These are phyloP conservation scores for Syngnathus acus DNA, from an alignment of 2,797 vertebrate genomes.

Conservation along the genomic window DNA sequence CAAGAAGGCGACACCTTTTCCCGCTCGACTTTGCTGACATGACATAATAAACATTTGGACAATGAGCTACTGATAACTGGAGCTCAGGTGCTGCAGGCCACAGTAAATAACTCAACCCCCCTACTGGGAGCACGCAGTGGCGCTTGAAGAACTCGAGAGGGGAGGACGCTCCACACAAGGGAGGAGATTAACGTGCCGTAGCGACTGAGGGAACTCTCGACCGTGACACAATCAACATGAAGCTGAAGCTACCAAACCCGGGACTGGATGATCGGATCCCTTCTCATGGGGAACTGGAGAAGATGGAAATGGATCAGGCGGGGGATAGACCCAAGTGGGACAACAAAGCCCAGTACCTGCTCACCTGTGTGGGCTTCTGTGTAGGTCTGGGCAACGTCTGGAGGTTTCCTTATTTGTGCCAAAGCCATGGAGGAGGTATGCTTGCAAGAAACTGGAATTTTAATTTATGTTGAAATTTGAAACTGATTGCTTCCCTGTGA, in stretches of 20 bases:
- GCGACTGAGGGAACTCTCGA: neutral
- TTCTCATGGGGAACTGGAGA: constrained; percentile 74
- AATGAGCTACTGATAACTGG: constrained; percentile 43
- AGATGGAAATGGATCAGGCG: constrained; percentile 74
- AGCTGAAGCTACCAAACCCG: constrained; percentile 80
- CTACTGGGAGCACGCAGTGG: constrained; percentile 10
- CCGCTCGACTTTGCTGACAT: constrained; percentile 44
- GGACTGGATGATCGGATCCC: constrained; percentile 82
- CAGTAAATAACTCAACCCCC: constrained; percentile 14
- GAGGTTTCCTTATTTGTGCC: constrained; percentile 88
- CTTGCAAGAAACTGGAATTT: neutral
- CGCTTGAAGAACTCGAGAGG: neutral
- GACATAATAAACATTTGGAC: constrained; percentile 31
- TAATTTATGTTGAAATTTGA: no score
- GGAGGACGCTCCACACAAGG: constrained; percentile 13
- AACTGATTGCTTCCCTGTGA: neutral
- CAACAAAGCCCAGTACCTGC: constrained; percentile 92
- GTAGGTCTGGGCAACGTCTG: constrained; percentile 92
- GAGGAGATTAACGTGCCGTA: neutral
- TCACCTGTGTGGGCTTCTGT: constrained; percentile 92
- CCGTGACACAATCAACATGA: constrained; percentile 37
- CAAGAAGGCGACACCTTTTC: constrained; percentile 18
- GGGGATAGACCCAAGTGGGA: constrained; percentile 87
- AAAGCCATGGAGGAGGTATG: constrained; percentile 92
- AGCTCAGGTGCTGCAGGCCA: constrained; percentile 29